phyloP scores from a whole-genome alignment of 2,113 vertebrate species.

The Carassius auratus region DNA sequence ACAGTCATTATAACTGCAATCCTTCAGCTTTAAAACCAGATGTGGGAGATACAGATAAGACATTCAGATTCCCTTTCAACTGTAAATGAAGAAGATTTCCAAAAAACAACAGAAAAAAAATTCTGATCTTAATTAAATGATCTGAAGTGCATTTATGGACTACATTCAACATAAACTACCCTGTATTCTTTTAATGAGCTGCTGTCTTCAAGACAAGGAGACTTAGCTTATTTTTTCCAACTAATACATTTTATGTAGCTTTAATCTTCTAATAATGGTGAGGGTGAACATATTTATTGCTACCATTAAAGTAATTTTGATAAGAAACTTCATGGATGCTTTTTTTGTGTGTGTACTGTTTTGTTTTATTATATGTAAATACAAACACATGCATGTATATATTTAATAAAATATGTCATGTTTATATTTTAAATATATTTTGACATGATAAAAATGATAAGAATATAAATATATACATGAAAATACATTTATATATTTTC shows the following conservation, averaged over 20 bases:
- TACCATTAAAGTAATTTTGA: conserved; percentile 65
- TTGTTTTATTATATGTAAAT: no score
- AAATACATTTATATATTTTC: no score
- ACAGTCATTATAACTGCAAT: background rate
- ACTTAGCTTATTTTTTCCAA: background rate
- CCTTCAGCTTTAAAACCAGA: background rate
- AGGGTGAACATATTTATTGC: conserved; percentile 71
- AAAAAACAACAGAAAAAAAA: background rate
- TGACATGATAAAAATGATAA: no score
- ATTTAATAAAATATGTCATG: no score
- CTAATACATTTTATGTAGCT: conserved; percentile 16
- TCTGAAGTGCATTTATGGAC: conserved; percentile 1
- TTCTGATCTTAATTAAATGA: background rate
- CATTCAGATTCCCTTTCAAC: background rate
- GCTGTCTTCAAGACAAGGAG: conserved; percentile 11
- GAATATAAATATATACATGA: no score
- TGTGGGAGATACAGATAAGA: background rate
- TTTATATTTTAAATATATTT: no score
- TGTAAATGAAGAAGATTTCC: background rate
- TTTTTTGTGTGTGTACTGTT: conserved; percentile 4
- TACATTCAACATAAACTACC: conserved; percentile 1
- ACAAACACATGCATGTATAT: no score
- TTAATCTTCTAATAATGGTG: conserved; percentile 24
- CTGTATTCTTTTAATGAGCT: background rate
- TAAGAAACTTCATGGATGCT: conserved; percentile 42